Conservation (phyloP, 2,113 vertebrate species). For the Carlito syrichta region DNA sequence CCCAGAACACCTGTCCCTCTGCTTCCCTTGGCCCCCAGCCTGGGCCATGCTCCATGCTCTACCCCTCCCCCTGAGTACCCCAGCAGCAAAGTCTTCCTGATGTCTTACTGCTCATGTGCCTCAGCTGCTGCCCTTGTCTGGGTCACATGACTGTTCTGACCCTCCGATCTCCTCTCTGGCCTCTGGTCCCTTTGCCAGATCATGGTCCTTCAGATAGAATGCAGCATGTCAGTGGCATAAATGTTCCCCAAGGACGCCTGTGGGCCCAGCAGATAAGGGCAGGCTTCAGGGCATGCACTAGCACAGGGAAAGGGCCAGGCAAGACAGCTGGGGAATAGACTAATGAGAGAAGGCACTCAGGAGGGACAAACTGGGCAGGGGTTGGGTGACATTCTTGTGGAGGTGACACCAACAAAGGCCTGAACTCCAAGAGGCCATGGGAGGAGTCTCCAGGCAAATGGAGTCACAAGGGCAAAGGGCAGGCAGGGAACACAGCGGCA, state of each 20-base stretch:
- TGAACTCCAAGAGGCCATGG: neutral
- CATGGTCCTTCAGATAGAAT: neutral
- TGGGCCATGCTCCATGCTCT: neutral
- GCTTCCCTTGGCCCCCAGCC: neutral
- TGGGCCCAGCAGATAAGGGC: neutral
- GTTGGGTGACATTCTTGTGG: neutral
- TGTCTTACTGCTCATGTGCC: accelerated
- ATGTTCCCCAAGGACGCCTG: neutral
- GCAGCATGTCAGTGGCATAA: neutral
- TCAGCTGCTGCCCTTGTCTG: neutral
- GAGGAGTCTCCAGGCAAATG: neutral
- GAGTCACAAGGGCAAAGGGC: neutral
- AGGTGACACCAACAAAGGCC: neutral
- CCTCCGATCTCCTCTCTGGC: neutral
- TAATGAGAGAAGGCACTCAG: neutral
- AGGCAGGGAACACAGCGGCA: accelerated
- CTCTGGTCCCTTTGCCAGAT: neutral
- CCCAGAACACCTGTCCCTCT: neutral
- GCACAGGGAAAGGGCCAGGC: neutral
- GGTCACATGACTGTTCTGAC: neutral
- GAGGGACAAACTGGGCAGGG: neutral
- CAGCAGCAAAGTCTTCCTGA: neutral
- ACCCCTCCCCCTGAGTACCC: neutral
- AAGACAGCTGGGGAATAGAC: no score
- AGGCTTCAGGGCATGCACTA: neutral